Evolutionary conservation across 2,113 vertebrate species (phyloP).

Genomic region (Chlamydotis undulata): DNA sequence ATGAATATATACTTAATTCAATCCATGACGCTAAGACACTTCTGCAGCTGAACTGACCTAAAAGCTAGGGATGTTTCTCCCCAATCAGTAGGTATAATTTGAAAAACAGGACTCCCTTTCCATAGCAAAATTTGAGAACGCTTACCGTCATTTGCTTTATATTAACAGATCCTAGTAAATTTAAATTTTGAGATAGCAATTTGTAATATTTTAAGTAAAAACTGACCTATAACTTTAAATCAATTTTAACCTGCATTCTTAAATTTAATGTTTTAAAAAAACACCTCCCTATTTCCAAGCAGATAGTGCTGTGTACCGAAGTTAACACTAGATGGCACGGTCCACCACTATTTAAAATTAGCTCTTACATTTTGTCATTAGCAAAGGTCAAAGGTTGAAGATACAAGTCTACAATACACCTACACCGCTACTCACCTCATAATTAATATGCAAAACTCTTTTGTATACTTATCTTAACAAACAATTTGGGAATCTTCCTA

Average conservation of each 20-base stretch:
- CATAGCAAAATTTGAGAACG: neutral
- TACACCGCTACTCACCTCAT: neutral
- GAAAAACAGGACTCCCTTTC: neutral
- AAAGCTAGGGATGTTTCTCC: neutral
- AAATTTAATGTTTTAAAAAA: neutral
- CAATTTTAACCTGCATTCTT: neutral
- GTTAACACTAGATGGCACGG: slow-evolving; percentile 56
- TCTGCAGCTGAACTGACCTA: neutral
- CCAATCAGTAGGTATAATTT: neutral
- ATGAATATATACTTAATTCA: neutral
- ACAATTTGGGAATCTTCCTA: neutral
- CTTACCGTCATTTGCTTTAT: neutral
- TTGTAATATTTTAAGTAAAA: neutral
- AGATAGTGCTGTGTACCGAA: neutral
- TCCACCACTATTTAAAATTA: neutral
- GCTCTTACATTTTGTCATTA: neutral
- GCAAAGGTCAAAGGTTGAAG: neutral
- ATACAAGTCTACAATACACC: neutral
- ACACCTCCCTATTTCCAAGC: neutral
- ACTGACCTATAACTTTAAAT: neutral
- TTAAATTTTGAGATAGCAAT: neutral
- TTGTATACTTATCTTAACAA: neutral
- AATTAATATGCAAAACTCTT: neutral
- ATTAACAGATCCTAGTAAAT: neutral
- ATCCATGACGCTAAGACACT: neutral